A percentile compares a stretch with the other conserved stretches of the same genome.
phyloP scores from a whole-genome alignment of 2,113 vertebrate genomes.

The Guaruba guarouba region DNA sequence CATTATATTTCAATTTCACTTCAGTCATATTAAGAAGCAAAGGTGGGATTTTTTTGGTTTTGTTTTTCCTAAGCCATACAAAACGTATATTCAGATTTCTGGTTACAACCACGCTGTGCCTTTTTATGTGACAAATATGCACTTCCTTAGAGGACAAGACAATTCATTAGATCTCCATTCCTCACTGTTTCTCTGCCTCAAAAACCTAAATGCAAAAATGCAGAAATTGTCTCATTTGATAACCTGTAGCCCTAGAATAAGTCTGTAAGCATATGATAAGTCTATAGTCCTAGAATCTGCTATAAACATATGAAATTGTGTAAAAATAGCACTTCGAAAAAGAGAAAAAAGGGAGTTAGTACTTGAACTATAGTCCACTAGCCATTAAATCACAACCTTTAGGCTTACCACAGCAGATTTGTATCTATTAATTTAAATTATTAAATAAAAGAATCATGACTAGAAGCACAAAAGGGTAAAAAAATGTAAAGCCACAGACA shows the following conservation, averaged over 20 bases:
- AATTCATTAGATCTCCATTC: background rate
- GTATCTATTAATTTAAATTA: background rate
- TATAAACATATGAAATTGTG: background rate
- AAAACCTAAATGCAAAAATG: background rate
- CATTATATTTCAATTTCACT: background rate
- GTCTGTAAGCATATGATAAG: background rate
- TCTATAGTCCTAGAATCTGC: background rate
- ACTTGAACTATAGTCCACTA: background rate
- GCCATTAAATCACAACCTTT: background rate
- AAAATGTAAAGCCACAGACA: background rate
- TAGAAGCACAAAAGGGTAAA: background rate
- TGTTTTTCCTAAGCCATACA: background rate
- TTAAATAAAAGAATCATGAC: background rate
- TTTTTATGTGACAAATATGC: background rate
- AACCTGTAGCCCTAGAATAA: background rate
- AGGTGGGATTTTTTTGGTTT: rapidly evolving
- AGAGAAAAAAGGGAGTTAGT: background rate
- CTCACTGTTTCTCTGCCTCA: background rate
- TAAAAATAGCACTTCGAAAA: background rate
- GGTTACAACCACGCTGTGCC: background rate
- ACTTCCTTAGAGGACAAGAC: background rate
- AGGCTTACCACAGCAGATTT: background rate
- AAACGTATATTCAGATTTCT: background rate
- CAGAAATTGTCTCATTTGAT: background rate
- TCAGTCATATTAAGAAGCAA: rapidly evolving